Conservation (phyloP, 2,888 invertebrate species). For the Oligia latruncula region DNA sequence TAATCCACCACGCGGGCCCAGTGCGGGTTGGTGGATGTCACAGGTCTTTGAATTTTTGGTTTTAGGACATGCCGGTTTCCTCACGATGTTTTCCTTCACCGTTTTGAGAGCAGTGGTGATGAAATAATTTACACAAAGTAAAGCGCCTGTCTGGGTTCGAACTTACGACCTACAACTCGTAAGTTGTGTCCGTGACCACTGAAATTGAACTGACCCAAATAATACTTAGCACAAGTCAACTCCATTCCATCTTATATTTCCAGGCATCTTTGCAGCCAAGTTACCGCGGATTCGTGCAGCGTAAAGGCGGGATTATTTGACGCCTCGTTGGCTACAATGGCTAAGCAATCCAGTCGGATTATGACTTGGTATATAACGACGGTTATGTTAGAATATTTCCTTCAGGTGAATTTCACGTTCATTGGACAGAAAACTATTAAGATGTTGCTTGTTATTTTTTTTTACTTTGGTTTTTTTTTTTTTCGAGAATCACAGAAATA, state of each 20-base stretch:
- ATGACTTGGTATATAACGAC: constrained; percentile 52
- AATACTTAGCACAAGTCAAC: background rate
- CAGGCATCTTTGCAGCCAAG: constrained; percentile 62
- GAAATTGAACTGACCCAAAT: background rate
- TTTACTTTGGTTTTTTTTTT: background rate
- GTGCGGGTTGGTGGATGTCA: too few relatives aligned
- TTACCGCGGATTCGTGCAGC: constrained; percentile 60
- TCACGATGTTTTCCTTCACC: too few relatives aligned
- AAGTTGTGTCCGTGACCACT: too few relatives aligned
- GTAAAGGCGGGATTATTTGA: constrained; percentile 74
- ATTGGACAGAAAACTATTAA: constrained; percentile 16
- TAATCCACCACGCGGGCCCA: too few relatives aligned
- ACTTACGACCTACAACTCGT: too few relatives aligned
- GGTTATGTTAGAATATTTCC: constrained; percentile 49
- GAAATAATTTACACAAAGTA: too few relatives aligned
- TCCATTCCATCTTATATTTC: constrained; percentile 28
- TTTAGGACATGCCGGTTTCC: too few relatives aligned
- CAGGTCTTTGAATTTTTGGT: too few relatives aligned
- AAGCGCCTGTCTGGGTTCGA: too few relatives aligned
- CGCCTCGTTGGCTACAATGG: constrained; percentile 70
- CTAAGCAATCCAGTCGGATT: constrained; percentile 65
- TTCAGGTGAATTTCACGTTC: constrained; percentile 35
- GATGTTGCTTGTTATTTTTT: background rate
- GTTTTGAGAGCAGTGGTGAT: too few relatives aligned
- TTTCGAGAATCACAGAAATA: background rate